phyloP scores from a whole-genome alignment of 2,797 vertebrate species.

The Vultur gryphus region DNA sequence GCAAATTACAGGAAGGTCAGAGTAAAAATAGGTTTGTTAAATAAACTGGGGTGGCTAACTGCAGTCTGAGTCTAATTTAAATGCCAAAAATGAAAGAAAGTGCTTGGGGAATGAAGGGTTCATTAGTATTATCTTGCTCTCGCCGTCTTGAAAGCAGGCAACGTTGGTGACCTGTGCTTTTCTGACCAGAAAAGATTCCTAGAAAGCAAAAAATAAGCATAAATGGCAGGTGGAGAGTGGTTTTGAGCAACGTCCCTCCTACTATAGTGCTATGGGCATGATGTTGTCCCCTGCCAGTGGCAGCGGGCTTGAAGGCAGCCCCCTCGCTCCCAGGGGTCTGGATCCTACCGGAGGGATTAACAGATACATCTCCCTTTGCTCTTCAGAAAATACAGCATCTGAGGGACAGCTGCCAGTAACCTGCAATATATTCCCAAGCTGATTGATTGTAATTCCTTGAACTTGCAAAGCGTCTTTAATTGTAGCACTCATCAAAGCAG shows the following conservation, averaged over 20 bases:
- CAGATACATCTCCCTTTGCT: not conserved
- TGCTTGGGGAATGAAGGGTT: not conserved
- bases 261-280: rapidly evolving
- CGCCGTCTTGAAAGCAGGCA: not conserved
- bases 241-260: not conserved
- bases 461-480: not conserved
- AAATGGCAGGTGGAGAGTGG: not conserved
- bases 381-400: not conserved
- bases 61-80: not conserved
- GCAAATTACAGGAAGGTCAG: not conserved
- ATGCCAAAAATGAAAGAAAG: not conserved
- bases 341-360: not conserved
- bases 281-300: not conserved
- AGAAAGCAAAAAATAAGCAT: not conserved
- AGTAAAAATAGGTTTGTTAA: not conserved
- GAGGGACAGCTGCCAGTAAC: not conserved
- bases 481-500: not conserved
- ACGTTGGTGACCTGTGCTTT: not conserved
- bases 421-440: not conserved
- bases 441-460: not conserved
- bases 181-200: not conserved
- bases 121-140: not conserved
- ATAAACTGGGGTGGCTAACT: not conserved
- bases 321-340: not conserved
- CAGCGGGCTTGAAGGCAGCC: not conserved